These are phyloP conservation scores for Eublepharis macularius DNA, from an alignment of 2,113 vertebrate species.

Conservation along the genomic window DNA sequence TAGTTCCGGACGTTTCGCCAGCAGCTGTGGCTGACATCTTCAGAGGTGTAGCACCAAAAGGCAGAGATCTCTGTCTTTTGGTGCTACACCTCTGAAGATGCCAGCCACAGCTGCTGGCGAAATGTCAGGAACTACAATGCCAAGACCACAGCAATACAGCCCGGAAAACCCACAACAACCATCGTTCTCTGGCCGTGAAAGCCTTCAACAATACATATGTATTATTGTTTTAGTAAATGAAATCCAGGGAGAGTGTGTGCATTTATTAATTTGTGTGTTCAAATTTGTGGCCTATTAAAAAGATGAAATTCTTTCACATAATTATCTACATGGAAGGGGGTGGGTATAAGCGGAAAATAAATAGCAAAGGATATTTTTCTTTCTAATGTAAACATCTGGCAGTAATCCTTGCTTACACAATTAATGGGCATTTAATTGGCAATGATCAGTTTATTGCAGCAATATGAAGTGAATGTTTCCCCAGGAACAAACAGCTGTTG, in stretches of 20 bases:
- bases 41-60: no score
- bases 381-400: slow-evolving; percentile 95
- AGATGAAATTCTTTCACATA: slow-evolving; percentile 53
- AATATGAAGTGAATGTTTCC: slow-evolving; percentile 90
- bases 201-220: no score
- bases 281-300: slow-evolving; percentile 56
- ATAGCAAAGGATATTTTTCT: slow-evolving; percentile 89
- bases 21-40: no score
- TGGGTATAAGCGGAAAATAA: slow-evolving; percentile 79
- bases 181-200: no score
- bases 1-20: no score
- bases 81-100: no score
- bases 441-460: slow-evolving; percentile 96
- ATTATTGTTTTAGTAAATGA: slow-evolving; percentile 14
- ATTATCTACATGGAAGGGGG: slow-evolving; percentile 65
- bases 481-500: slow-evolving; percentile 94
- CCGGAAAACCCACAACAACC: no score
- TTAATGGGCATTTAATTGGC: slow-evolving; percentile 99
- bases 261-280: slow-evolving; percentile 53
- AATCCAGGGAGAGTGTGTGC: slow-evolving; percentile 24
- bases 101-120: no score
- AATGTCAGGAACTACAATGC: no score
- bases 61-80: no score
- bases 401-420: slow-evolving; percentile 93
- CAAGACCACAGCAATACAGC: no score